phyloP scores from a whole-genome alignment of 2,888 invertebrate species.

The Celastrina argiolus region DNA sequence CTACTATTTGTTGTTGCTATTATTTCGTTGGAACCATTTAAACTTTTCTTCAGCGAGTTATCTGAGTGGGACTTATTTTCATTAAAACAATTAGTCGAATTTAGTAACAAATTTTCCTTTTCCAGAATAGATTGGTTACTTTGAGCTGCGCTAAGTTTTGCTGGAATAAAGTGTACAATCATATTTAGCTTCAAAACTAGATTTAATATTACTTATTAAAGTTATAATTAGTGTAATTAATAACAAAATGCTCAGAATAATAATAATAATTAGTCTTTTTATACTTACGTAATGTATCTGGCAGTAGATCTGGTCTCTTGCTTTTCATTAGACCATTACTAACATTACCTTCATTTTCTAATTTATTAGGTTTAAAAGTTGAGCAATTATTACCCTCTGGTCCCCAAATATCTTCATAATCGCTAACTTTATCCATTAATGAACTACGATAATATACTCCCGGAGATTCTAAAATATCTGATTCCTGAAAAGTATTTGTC shows the following conservation, averaged over 20 bases:
- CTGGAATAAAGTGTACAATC: constrained; percentile 42
- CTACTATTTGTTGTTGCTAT: constrained; percentile 73
- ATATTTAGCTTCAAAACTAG: background rate
- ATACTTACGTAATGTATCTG: constrained; percentile 77
- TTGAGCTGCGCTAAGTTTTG: constrained; percentile 65
- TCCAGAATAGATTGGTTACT: constrained; percentile 69
- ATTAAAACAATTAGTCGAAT: constrained; percentile 62
- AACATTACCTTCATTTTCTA: constrained; percentile 58
- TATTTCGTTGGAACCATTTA: constrained; percentile 61
- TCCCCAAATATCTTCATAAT: constrained; percentile 97
- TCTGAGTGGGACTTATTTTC: constrained; percentile 64
- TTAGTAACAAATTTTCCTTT: constrained; percentile 65
- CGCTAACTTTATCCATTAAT: constrained; percentile 93
- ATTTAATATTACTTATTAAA: background rate
- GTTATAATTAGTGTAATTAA: background rate
- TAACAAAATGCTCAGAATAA: background rate
- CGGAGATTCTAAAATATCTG: constrained; percentile 90
- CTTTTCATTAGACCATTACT: constrained; percentile 75
- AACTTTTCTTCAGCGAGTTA: constrained; percentile 59
- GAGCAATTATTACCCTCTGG: constrained; percentile 76
- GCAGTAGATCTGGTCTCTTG: constrained; percentile 79
- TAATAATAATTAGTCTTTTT: background rate
- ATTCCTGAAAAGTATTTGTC: constrained; percentile 73
- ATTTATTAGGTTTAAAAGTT: constrained; percentile 66
- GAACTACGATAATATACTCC: constrained; percentile 90